A percentile compares a stretch with the other conserved stretches of the same genome.
These are phyloP conservation scores for Patagioenas fasciata DNA, from an alignment of 2,113 vertebrate species.

Conservation along the genomic window DNA sequence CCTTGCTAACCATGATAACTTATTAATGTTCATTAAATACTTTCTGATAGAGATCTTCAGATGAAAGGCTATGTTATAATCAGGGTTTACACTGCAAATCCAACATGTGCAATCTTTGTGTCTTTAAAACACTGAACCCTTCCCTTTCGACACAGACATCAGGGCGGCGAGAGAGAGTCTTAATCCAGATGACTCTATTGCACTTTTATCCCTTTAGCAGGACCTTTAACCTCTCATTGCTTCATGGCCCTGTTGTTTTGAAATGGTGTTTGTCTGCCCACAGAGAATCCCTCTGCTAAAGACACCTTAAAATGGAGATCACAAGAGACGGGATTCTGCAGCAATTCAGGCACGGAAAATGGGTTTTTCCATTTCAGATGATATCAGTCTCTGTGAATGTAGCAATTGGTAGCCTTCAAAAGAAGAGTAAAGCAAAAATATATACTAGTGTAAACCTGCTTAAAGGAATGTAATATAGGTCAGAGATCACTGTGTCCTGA, in stretches of 20 bases:
- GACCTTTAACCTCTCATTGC: constrained; percentile 37
- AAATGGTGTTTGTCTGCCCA: background rate
- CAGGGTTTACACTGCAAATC: constrained; percentile 34
- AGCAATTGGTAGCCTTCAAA: background rate
- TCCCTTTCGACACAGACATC: background rate
- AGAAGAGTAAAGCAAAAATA: background rate
- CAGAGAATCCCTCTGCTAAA: background rate
- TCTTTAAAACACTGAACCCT: constrained; percentile 29
- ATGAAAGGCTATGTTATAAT: background rate
- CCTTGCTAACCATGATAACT: background rate
- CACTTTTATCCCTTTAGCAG: constrained; percentile 20
- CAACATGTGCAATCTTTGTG: constrained; percentile 12
- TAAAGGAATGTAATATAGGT: background rate
- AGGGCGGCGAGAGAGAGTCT: background rate
- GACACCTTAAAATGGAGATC: background rate
- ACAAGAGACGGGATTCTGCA: background rate
- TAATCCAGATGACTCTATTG: constrained; percentile 57
- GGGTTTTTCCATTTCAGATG: background rate
- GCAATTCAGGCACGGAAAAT: background rate
- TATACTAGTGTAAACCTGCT: background rate
- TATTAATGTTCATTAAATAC: background rate
- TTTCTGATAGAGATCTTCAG: background rate
- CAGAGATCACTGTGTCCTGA: background rate
- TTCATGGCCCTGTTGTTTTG: background rate
- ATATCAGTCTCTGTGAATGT: background rate